phyloP scores from a whole-genome alignment of 2,113 vertebrate species.

The Cranoglanis bouderius region DNA sequence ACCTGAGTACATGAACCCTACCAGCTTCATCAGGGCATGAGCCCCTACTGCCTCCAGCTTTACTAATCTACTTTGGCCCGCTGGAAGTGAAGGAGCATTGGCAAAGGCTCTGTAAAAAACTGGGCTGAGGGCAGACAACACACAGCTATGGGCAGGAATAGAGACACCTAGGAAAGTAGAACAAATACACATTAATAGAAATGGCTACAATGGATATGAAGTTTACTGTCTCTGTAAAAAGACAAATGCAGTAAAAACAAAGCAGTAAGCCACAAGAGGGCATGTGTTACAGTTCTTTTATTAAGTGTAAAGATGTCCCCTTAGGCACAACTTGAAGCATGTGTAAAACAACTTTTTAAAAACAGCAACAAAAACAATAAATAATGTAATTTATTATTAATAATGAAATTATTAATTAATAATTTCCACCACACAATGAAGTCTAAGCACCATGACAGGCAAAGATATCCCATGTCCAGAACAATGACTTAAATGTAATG shows the following conservation, averaged over 20 bases:
- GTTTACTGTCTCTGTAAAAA: not conserved
- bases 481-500: not conserved
- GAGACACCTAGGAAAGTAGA: slow-evolving; percentile 71
- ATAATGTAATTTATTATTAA: not conserved
- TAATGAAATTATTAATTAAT: too few relatives aligned
- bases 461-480: not conserved
- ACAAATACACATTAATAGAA: not conserved
- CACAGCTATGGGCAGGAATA: slow-evolving; percentile 82
- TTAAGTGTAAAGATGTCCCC: not conserved
- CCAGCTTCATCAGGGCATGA: slow-evolving; percentile 78
- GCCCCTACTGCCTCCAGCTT: slow-evolving; percentile 75
- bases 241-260: not conserved
- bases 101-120: slow-evolving; percentile 79
- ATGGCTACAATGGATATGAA: not conserved
- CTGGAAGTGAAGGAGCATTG: slow-evolving; percentile 50
- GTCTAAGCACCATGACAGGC: not conserved
- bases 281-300: not conserved
- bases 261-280: not conserved
- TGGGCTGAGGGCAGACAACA: slow-evolving; percentile 85
- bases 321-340: not conserved
- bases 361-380: not conserved
- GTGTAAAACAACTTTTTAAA: not conserved
- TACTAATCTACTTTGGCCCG: slow-evolving; percentile 70
- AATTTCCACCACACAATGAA: not conserved
- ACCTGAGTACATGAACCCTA: slow-evolving; percentile 83